Conservation (phyloP, 2,888 invertebrate genomes). For the Caenorhabditis sp. region DNA sequence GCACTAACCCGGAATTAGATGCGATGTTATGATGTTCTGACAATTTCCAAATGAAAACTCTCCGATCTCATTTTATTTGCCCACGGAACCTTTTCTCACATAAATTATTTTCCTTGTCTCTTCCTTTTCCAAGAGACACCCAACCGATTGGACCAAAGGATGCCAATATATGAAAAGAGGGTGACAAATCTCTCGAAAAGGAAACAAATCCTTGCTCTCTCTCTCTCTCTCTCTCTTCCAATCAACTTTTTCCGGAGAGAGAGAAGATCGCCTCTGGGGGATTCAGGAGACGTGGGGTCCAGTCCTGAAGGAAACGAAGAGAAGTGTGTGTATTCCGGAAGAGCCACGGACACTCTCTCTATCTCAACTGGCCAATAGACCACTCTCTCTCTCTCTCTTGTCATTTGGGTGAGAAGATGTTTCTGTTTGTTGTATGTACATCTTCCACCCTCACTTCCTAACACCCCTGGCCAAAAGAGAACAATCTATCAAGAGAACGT, state of each 20-base stretch:
- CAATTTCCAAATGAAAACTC: constrained; percentile 8
- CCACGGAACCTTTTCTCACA: constrained; percentile 37
- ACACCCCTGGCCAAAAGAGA: constrained; percentile 32
- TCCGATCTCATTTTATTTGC: not conserved
- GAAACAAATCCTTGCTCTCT: constrained; percentile 54
- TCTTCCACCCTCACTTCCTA: constrained; percentile 34
- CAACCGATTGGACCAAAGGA: constrained; percentile 27
- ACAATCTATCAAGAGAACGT: constrained; percentile 25
- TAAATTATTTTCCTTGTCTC: constrained; percentile 41
- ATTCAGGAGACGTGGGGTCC: constrained; percentile 26
- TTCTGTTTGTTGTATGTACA: constrained; percentile 47
- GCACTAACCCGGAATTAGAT: no score
- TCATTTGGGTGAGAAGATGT: constrained; percentile 49
- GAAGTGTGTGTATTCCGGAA: constrained; percentile 55
- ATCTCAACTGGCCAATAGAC: constrained; percentile 26
- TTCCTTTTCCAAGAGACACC: constrained; percentile 13
- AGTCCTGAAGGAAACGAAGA: constrained; percentile 33
- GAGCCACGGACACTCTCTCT: constrained; percentile 21
- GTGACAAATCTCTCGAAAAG: constrained; percentile 46
- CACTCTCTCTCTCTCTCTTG: constrained; percentile 32
- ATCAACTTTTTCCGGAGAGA: constrained; percentile 52
- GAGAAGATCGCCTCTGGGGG: constrained; percentile 59
- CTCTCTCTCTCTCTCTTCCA: constrained; percentile 47
- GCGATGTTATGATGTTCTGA: not conserved
- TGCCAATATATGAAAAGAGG: constrained; percentile 45